phyloP scores from a whole-genome alignment of 2,797 vertebrate genomes.

The Falco naumanni region DNA sequence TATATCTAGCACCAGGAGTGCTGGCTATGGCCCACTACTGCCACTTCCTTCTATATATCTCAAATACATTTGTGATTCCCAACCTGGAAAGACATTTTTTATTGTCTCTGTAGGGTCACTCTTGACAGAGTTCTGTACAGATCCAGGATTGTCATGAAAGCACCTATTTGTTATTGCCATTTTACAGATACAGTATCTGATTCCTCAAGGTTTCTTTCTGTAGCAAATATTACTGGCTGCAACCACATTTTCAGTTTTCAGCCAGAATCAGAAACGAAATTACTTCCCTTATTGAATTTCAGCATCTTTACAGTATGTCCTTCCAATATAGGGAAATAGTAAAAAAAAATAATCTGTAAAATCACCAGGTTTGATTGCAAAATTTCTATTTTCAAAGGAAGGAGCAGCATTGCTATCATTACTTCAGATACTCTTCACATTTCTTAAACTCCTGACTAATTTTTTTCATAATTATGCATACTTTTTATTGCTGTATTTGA shows the following conservation, averaged over 20 bases:
- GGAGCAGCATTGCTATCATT: not conserved
- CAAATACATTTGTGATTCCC: not conserved
- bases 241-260: not conserved
- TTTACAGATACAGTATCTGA: not conserved
- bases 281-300: not conserved
- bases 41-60: not conserved
- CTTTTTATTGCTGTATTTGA: not conserved
- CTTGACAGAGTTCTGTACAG: not conserved
- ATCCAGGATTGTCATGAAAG: not conserved
- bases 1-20: not conserved
- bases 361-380: not conserved
- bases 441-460: not conserved
- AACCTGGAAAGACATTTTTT: not conserved
- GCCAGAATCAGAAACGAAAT: not conserved
- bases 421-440: not conserved
- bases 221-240: not conserved
- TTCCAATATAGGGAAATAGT: not conserved
- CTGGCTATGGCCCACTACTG: not conserved
- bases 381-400: not conserved
- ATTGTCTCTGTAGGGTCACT: not conserved
- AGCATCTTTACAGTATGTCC: not conserved
- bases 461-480: not conserved
- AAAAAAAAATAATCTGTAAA: not conserved
- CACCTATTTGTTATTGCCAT: not conserved
- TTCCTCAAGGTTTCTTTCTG: not conserved